Evolutionary conservation across 2,797 vertebrate species (phyloP).

Genomic region (Cephalopachus bancanus): DNA sequence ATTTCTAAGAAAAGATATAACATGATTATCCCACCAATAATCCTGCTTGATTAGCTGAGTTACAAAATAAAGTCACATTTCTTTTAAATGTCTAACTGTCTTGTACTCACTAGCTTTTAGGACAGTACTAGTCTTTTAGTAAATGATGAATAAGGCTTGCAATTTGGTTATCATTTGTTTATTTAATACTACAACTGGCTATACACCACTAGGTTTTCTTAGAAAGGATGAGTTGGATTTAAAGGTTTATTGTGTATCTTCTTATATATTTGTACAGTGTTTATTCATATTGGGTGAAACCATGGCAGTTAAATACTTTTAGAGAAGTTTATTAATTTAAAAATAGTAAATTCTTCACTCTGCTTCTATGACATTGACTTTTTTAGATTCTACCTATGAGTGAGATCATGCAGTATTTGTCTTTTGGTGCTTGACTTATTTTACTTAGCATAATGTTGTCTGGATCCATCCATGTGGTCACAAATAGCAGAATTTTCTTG

Average conservation of each 20-base stretch:
- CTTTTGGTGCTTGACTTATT: not conserved
- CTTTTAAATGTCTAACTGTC: constrained; percentile 14
- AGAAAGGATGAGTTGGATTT: constrained; percentile 26
- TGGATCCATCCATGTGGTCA: not conserved
- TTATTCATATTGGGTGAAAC: constrained; percentile 47
- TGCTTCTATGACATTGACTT: not conserved
- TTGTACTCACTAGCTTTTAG: constrained; percentile 19
- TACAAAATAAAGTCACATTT: constrained; percentile 47
- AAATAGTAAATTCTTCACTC: not conserved
- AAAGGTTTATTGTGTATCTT: not conserved
- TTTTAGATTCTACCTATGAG: not conserved
- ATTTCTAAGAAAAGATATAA: constrained; percentile 21
- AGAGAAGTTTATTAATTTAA: constrained; percentile 20
- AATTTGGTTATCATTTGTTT: constrained; percentile 44
- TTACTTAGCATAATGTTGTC: not conserved
- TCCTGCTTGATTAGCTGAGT: not conserved
- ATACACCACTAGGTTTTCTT: constrained; percentile 14
- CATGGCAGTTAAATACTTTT: not conserved
- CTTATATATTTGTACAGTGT: not conserved
- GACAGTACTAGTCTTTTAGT: not conserved
- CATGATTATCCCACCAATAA: not conserved
- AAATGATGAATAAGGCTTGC: not conserved
- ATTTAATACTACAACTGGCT: not conserved
- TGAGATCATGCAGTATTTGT: not conserved
- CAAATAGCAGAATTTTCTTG: not conserved